A percentile compares a stretch with the other conserved stretches of the same genome.
phyloP scores from a whole-genome alignment of 2,113 vertebrate species.

The Halcyon malimbica region DNA sequence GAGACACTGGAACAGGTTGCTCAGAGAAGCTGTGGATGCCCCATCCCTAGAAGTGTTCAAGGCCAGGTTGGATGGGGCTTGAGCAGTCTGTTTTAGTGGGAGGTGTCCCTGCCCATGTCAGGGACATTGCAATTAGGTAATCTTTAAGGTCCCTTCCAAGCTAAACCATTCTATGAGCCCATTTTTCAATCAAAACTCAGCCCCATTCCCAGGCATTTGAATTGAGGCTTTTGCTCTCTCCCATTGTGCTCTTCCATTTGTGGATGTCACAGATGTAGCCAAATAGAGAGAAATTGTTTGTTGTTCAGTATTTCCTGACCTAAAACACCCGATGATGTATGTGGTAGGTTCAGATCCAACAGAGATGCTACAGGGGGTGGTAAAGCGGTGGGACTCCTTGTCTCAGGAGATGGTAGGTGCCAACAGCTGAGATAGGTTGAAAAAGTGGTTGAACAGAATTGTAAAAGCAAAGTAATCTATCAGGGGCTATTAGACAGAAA shows the following conservation, averaged over 20 bases:
- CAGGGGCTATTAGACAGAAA: not conserved
- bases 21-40: not conserved
- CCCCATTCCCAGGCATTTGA: not conserved
- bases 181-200: not conserved
- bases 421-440: not conserved
- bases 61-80: not conserved
- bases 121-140: not conserved
- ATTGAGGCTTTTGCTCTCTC: conserved; percentile 1
- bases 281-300: not conserved
- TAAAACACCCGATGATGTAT: not conserved
- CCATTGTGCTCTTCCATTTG: not conserved
- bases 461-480: not conserved
- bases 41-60: not conserved
- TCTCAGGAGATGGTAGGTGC: not conserved
- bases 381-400: not conserved
- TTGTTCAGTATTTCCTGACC: not conserved
- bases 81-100: not conserved
- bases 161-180: not conserved
- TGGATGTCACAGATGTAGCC: not conserved
- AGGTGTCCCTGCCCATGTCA: not conserved
- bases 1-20: not conserved
- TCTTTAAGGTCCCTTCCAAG: not conserved
- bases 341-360: not conserved
- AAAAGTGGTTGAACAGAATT: not conserved
- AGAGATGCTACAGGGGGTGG: not conserved